These are phyloP conservation scores for Salvelinus sp. DNA, from an alignment of 2,113 vertebrate genomes.

Conservation along the genomic window DNA sequence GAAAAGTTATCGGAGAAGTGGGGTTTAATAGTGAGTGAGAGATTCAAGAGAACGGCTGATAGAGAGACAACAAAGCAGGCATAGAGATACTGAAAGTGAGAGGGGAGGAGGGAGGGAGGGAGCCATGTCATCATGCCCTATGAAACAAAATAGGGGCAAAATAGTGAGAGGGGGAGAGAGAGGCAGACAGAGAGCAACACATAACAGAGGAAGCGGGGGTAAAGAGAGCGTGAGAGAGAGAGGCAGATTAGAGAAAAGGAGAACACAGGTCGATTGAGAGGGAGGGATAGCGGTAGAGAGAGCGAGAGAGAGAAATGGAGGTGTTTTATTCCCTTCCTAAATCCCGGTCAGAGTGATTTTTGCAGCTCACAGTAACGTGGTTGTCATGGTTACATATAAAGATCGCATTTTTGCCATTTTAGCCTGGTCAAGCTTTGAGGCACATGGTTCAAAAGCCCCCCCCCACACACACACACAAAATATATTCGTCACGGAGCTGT, in stretches of 20 bases:
- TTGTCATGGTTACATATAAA: background rate
- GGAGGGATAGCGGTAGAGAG: background rate
- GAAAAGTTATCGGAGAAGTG: too few relatives aligned
- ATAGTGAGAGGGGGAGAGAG: background rate
- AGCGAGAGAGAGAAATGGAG: background rate
- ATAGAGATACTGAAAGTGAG: background rate
- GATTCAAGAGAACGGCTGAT: background rate
- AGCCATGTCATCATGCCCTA: background rate
- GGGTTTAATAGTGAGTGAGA: background rate
- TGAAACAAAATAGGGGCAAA: background rate
- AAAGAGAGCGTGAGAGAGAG: background rate
- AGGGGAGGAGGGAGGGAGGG: background rate
- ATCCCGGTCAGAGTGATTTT: background rate
- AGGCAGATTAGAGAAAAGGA: background rate
- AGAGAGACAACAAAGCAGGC: background rate
- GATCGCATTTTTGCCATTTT: background rate
- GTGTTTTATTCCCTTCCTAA: background rate
- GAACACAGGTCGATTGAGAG: background rate
- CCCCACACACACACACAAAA: too few relatives aligned
- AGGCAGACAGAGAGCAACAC: background rate
- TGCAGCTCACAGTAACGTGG: background rate
- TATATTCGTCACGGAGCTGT: background rate
- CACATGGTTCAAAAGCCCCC: too few relatives aligned
- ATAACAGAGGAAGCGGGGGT: background rate
- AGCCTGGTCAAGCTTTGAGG: background rate